phyloP scores from a whole-genome alignment of 2,797 vertebrate species.

The Sebastes vulpes region DNA sequence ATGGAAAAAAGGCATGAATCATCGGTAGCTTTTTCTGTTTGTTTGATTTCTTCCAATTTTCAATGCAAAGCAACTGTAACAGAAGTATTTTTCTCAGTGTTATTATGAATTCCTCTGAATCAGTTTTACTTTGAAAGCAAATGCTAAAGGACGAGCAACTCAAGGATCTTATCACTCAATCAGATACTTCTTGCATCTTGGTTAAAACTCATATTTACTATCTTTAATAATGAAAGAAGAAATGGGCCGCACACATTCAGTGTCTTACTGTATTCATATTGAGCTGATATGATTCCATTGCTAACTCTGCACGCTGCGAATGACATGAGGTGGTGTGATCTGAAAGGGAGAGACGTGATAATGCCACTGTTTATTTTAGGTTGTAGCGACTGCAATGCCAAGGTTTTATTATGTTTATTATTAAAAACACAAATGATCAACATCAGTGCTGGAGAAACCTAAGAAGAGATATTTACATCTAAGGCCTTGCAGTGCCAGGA shows the following conservation, averaged over 20 bases:
- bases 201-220: conserved; percentile 24
- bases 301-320: neutral
- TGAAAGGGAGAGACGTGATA: neutral
- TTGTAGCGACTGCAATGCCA: neutral
- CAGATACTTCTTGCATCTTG: conserved; percentile 1
- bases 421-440: conserved; percentile 25
- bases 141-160: conserved; percentile 5
- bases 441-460: neutral
- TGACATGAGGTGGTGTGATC: neutral
- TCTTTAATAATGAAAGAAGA: neutral
- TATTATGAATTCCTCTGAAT: conserved; percentile 12
- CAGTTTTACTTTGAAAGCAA: conserved; percentile 24
- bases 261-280: neutral
- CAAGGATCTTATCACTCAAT: conserved; percentile 6
- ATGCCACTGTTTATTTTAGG: neutral
- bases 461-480: conserved; percentile 10
- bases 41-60: conserved; percentile 3
- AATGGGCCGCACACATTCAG: neutral
- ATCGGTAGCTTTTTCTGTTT: neutral
- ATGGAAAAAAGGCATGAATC: conserved; percentile 27
- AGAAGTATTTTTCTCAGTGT: neutral
- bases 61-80: conserved; percentile 25
- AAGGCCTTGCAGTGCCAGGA: conserved; percentile 6
- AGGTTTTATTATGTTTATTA: conserved; percentile 9
- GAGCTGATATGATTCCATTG: neutral